Evolutionary conservation across 1,140 invertebrate species (phyloP), one percentile per base, ranked within the genome.

Genomic region (Dendrolimus kikuchii): DNA sequence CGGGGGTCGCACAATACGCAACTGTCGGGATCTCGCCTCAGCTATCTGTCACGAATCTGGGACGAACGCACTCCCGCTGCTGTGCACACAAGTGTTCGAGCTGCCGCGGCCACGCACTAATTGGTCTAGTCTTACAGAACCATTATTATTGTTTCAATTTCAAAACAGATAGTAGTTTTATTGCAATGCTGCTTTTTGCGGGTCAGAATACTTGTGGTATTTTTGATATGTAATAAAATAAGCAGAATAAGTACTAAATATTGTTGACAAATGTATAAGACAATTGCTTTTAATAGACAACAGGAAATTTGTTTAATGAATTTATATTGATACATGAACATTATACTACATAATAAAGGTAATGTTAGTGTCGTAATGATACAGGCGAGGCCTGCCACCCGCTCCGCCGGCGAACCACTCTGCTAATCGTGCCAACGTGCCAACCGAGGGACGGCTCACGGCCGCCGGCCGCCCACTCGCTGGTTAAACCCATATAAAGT

Each of bases 401-500:
- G 45, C 38, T 10, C 10, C 39, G 8, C 44, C 48, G 39, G 43
- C n/a, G 38, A 44, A 46, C 48, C 51, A 52, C 38, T 46, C 59
- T 55, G 69, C 75, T 77, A 76, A 73, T 68, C 74, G 74, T 68
- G 72, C 71, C 66, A 68, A 23, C 23, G 23, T 23, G 23, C 23
- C 23, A 23, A 23, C 23, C 23, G 23, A 23, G 64, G 58, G 64
- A 71, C 68, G 55, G 71, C 75, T 85, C 79, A 82, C 64, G 81
- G 81, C 71, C 79, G 73, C 57, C 81, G 62, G 62, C 81, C 77
- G 74, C 81, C 81, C 78, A 85, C 81, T 79, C 71, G 66, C 64
- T 56, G 55, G 60, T 85, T 80, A 85, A 82, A 64, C 59, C 79
- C 81, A 81, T 85, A 82, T 81, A 85, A 62, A 85, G 79, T 73